Base-by-base conservation (phyloP, 2,113 vertebrate species). In the Athene noctua region DNA sequence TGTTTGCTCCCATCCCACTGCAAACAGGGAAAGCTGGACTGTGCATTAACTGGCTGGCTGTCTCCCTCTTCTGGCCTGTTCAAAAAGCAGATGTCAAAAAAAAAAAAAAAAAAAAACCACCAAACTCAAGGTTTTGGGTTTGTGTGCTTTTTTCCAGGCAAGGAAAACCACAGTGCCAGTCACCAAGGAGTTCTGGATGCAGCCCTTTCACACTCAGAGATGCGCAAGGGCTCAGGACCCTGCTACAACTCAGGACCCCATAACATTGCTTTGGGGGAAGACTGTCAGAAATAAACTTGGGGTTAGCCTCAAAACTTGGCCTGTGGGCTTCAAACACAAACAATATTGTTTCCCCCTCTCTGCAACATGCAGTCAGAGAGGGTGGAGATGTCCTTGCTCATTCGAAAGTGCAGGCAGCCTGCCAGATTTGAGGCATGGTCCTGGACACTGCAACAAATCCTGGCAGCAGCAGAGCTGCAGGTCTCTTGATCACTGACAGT, bases 11-110 rank as follows among this genome's bases (percentile, higher is more conserved):
- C 81, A 62, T 19, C 62, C 80, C 44, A 29, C 0, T 3, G 54
- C 62, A 49, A 67, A 49, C 11, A 44, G 59, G 12, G 51, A 62
- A 29, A 63, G 17, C 15, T 1, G 57, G 36, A 47, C 26, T 67
- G 49, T 4, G 80, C 70, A 5, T 78, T 87, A 68, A 44, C 40
- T 68, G 77, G 73, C 80, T 42, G 83, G 1, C 36, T 95, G 88
- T 57, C 96, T 95, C 96, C 95, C 94, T 95, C 95, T 97, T 47
- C 92, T 92, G 95, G 94, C 32, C 65, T 72, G 10, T 22, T 79
- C 44, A 44, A 44, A 83, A 62, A 83, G 11, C 5, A 47, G 5
- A 49, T 11, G 30, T 8, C 4, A 18, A 29, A 38, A 30, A 17
- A 21, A 14, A 44, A 11, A 22, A 15, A 32, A 21, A 14, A 2